These are phyloP conservation scores for Eufriesea mexicana DNA, from an alignment of 1,140 invertebrate genomes.

Conservation along the genomic window DNA sequence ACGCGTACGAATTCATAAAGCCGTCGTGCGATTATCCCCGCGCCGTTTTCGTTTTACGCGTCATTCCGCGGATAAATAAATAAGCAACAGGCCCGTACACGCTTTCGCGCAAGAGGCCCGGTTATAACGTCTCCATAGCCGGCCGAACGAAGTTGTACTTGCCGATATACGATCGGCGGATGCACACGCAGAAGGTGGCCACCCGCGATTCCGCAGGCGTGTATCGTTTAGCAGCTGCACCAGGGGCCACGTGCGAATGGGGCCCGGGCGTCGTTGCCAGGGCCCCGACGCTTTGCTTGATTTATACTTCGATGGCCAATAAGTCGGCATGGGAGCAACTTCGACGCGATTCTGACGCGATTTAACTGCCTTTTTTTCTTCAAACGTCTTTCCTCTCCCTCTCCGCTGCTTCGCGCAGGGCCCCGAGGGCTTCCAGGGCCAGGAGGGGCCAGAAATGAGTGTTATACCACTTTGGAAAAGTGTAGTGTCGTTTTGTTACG, in stretches of 20 bases:
- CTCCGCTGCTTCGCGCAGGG: too few relatives aligned
- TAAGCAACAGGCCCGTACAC: conserved; percentile 26
- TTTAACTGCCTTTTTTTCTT: not conserved
- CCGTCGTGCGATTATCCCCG: not conserved
- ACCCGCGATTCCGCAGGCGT: conserved; percentile 76
- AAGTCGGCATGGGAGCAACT: not conserved
- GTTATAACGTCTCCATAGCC: conserved; percentile 79
- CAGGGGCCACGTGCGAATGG: conserved; percentile 50
- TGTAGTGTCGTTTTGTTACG: too few relatives aligned
- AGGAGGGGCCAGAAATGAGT: too few relatives aligned
- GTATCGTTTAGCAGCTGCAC: conserved; percentile 70
- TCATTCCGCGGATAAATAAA: conserved; percentile 37
- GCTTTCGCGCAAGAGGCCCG: conserved; percentile 47
- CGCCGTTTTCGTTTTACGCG: conserved; percentile 8
- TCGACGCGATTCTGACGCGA: not conserved
- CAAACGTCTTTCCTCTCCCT: too few relatives aligned
- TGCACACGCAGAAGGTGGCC: conserved; percentile 74
- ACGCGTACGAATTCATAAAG: conserved; percentile 18
- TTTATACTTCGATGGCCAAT: conserved; percentile 12
- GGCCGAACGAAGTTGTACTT: conserved; percentile 77
- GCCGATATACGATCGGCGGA: conserved; percentile 80
- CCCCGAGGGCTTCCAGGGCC: too few relatives aligned
- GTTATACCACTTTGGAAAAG: too few relatives aligned
- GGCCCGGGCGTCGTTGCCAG: conserved; percentile 22
- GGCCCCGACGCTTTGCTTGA: conserved; percentile 2